Evolutionary conservation across 2,888 invertebrate genomes (phyloP).

Genomic region (Rhagophthalmus giganteus): DNA sequence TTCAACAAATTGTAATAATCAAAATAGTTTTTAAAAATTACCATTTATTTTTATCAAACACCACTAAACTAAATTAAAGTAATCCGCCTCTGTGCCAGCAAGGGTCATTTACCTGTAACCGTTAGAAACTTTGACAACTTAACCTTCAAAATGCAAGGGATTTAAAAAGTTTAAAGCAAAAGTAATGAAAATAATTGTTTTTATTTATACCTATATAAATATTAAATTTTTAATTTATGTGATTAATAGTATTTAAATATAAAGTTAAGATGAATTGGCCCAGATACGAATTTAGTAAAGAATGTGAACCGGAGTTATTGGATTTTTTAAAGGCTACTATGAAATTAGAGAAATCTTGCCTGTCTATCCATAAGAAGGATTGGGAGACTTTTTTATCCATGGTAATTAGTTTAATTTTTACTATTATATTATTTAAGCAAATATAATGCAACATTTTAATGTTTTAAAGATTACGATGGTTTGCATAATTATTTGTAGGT

Average conservation of each 20-base stretch:
- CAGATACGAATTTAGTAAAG: slow-evolving; percentile 27
- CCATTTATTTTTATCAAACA: too few relatives aligned
- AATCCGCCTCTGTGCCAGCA: too few relatives aligned
- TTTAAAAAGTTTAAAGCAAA: too few relatives aligned
- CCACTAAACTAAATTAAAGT: too few relatives aligned
- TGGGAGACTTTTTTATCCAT: slow-evolving; percentile 19
- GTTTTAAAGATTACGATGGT: slow-evolving; percentile 14
- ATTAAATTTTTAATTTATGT: not conserved
- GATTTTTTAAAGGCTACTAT: slow-evolving; percentile 26
- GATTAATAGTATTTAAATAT: not conserved
- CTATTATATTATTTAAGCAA: not conserved
- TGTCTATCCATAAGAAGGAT: not conserved
- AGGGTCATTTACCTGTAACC: too few relatives aligned
- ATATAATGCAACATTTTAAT: not conserved
- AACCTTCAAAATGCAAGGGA: too few relatives aligned
- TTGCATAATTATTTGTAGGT: too few relatives aligned
- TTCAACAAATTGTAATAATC: too few relatives aligned
- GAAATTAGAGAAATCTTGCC: not conserved
- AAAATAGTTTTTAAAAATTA: too few relatives aligned
- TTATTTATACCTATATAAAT: not conserved
- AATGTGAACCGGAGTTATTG: slow-evolving; percentile 21
- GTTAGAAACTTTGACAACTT: too few relatives aligned
- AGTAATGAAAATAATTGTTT: too few relatives aligned
- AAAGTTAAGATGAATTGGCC: slow-evolving; percentile 18
- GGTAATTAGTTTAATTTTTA: slow-evolving; percentile 6